Conservation (phyloP, 2,888 invertebrate species). For the Agapostemon virescens region DNA sequence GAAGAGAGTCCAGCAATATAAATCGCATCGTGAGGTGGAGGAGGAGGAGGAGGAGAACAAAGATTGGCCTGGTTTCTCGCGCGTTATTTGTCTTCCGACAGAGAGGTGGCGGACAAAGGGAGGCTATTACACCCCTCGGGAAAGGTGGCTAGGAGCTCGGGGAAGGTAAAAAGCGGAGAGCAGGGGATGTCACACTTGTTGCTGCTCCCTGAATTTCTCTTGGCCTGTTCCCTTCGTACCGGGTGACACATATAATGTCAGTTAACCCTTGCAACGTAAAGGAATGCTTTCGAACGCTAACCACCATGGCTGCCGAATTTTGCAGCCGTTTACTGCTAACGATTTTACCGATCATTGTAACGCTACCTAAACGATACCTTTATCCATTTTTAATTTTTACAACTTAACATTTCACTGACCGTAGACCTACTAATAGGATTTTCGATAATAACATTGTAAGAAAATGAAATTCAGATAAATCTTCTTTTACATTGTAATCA, state of each 20-base stretch:
- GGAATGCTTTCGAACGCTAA: not conserved
- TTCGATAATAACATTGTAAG: too few relatives aligned
- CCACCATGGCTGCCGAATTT: not conserved
- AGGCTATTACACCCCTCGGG: constrained; percentile 51
- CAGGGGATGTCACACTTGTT: constrained; percentile 71
- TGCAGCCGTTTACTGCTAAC: not conserved
- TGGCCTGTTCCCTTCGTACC: constrained; percentile 39
- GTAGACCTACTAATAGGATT: too few relatives aligned
- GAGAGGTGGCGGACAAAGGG: constrained; percentile 43
- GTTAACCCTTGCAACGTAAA: not conserved
- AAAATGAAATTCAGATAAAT: too few relatives aligned
- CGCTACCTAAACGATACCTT: not conserved
- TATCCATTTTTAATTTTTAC: not conserved
- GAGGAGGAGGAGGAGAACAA: constrained; percentile 1
- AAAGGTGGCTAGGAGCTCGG: constrained; percentile 52
- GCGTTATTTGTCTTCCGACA: constrained; percentile 47
- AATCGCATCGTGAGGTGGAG: not conserved
- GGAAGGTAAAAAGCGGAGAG: constrained; percentile 64
- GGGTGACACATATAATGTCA: not conserved
- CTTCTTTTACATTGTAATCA: too few relatives aligned
- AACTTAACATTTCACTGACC: too few relatives aligned
- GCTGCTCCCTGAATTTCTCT: constrained; percentile 65
- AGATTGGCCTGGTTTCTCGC: not conserved
- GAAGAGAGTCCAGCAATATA: not conserved
- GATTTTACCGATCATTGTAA: not conserved